phyloP scores from a whole-genome alignment of 2,113 vertebrate species.

The Bos javanicus region DNA sequence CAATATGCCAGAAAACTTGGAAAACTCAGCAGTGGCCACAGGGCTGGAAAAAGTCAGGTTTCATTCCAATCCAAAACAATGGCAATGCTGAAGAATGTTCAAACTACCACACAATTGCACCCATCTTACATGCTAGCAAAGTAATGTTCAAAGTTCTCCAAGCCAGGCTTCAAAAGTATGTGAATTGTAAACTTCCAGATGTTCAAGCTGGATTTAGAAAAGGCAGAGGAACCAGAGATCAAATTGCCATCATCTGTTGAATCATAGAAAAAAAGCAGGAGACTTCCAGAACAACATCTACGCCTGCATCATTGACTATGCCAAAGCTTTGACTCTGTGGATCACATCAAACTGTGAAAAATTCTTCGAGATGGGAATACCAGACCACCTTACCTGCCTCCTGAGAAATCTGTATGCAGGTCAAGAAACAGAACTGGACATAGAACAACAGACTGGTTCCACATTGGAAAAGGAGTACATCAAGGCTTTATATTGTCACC shows the following conservation, averaged over 20 bases:
- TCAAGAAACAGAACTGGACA: neutral
- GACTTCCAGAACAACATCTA: neutral
- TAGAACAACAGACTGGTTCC: neutral
- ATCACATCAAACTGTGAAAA: neutral
- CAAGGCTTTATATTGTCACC: neutral
- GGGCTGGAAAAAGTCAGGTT: neutral
- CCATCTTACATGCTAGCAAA: neutral
- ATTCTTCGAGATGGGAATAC: neutral
- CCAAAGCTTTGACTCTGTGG: neutral
- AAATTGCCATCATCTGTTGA: neutral
- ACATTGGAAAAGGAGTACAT: neutral
- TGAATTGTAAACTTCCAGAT: neutral
- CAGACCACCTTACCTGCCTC: neutral
- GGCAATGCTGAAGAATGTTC: neutral
- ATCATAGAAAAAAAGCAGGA: neutral
- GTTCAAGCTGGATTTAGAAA: neutral
- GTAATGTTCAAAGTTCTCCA: neutral
- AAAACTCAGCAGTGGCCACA: neutral
- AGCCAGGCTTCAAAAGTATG: neutral
- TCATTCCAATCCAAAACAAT: neutral
- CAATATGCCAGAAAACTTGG: neutral
- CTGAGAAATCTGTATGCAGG: neutral
- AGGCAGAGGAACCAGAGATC: neutral
- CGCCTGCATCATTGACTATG: neutral
- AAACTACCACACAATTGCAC: neutral